Evolutionary conservation across 2,113 vertebrate species (phyloP).

Genomic region (Pterocles burchelli): DNA sequence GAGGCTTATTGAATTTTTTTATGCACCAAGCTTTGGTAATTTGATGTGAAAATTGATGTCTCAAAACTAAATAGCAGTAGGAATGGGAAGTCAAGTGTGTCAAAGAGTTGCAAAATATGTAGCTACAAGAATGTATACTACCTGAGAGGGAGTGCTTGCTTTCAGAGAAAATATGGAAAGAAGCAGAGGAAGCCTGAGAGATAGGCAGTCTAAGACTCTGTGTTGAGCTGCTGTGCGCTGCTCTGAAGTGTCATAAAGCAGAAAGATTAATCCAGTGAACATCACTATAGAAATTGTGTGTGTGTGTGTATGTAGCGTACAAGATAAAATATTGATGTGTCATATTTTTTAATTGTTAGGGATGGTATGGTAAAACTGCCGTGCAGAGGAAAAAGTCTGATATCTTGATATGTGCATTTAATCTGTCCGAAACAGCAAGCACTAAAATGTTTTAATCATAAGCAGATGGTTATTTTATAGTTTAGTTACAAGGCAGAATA

Average conservation of each 20-base stretch:
- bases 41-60: slow-evolving; percentile 31
- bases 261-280: not conserved
- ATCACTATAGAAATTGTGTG: not conserved
- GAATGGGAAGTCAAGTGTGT: not conserved
- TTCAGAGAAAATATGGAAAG: not conserved
- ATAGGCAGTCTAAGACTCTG: not conserved
- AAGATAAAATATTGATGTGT: not conserved
- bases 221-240: not conserved
- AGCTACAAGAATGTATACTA: not conserved
- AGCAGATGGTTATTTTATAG: slow-evolving; percentile 9
- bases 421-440: not conserved
- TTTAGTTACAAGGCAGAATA: slow-evolving; percentile 17
- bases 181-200: not conserved
- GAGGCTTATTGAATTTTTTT: not conserved
- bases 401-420: not conserved
- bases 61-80: slow-evolving; percentile 9
- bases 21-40: slow-evolving; percentile 8
- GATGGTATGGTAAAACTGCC: not conserved
- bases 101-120: not conserved
- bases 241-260: not conserved
- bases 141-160: not conserved
- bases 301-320: not conserved
- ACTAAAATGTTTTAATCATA: slow-evolving; percentile 16
- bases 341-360: not conserved
- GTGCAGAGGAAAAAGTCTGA: not conserved